Base-by-base conservation (phyloP, 2,888 invertebrate species). In the Zaprionus obscuricornis region DNA sequence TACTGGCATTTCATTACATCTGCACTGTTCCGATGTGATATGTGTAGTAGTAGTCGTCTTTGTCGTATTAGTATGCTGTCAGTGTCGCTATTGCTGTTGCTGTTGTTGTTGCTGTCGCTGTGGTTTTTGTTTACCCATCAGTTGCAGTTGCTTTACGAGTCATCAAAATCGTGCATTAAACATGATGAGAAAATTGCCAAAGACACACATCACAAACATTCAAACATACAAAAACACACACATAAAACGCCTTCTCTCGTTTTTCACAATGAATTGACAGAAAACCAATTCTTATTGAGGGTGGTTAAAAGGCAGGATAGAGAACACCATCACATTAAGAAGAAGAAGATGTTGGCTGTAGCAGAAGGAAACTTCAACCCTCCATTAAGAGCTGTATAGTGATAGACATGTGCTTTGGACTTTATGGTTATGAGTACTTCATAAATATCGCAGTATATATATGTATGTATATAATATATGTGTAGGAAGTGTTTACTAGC, bases 1-100 rank as follows among this genome's bases (percentile, higher is more conserved):
- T 83, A 37, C 33, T 55, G 66, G 70, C 85, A 81, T 77, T 77
- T 84, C 77, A 84, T 84, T 84, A 73, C 77, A 66, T 46, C 45
- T 85, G 72, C 68, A 69, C 42, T 62, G 64, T 47, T n/a, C n/a
- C n/a, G n/a, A n/a, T n/a, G n/a, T n/a, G 13, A 18, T 17, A 20
- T 18, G 10, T n/a, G n/a, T n/a, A n/a, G n/a, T n/a, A n/a, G n/a
- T n/a, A n/a, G n/a, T n/a, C n/a, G n/a, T n/a, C n/a, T n/a, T n/a
- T n/a, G n/a, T n/a, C n/a, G n/a, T 64, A 74, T 75, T 64, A 43
- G 42, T 49, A 39, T 51, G 54, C 42, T 26, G 57, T 57, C 56
- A 43, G n/a, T n/a, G n/a, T n/a, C n/a, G n/a, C n/a, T n/a, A n/a
- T n/a, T n/a, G 14, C 13, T 16, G 36, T 8, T 10, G 40, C 33